A percentile compares a stretch with the other conserved stretches of the same genome.
Conservation (phyloP, 2,888 invertebrate species). For the Polymixis lichenea region DNA sequence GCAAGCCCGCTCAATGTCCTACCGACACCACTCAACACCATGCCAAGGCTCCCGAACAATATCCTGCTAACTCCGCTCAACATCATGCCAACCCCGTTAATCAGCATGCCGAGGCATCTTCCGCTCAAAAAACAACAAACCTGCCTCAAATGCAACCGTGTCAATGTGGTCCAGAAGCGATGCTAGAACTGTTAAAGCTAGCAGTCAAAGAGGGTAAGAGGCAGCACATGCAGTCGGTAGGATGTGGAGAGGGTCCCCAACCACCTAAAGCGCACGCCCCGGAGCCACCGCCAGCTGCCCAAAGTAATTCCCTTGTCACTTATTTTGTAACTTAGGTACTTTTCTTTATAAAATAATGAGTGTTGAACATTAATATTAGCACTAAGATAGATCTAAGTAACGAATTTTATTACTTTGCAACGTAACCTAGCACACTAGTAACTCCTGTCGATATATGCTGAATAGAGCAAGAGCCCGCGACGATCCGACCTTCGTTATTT, state of each 20-base stretch:
- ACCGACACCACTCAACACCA: not conserved
- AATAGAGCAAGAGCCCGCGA: no score
- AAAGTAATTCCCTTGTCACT: conserved; percentile 3
- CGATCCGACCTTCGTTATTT: no score
- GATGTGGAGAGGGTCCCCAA: conserved; percentile 4
- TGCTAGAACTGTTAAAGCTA: conserved; percentile 47
- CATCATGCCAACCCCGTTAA: not conserved
- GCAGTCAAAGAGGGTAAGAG: conserved; percentile 15
- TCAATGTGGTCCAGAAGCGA: conserved; percentile 60
- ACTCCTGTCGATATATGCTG: no score
- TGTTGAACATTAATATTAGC: not conserved
- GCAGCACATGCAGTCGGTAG: not conserved
- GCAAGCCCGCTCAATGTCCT: not conserved
- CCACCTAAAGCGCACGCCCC: not conserved
- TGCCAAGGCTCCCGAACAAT: not conserved
- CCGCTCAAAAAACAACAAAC: conserved; percentile 26
- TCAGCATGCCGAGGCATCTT: no score
- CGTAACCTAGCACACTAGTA: not conserved
- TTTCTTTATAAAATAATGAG: not conserved
- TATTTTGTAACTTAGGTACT: not conserved
- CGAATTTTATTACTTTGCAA: not conserved
- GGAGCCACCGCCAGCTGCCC: not conserved
- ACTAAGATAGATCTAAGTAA: not conserved
- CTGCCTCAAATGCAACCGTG: conserved; percentile 34
- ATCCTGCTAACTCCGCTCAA: not conserved